Evolutionary conservation across 2,888 invertebrate species (phyloP), one percentile per base, ranked within the genome.

Genomic region (Xestoiulus laeticollis): DNA sequence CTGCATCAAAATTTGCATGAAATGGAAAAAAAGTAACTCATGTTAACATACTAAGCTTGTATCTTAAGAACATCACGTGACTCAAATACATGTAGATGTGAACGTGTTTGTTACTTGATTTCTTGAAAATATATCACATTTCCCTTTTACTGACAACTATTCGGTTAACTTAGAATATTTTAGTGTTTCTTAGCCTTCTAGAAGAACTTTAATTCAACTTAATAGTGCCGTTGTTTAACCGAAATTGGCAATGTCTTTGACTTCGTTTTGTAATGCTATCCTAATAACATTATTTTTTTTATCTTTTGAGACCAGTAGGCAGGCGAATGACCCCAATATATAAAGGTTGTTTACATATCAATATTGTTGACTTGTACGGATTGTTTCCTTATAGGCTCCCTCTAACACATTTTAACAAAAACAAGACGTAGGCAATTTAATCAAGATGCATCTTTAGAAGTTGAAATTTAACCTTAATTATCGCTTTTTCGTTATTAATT

Each of bases 271-370:
- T 68, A 10, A 78, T 78, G 78, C 30, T 78, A 78, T 26, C 14
- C 78, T 14, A 78, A 78, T n/a, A 78, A 30, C 5, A 78, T 78
- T 38, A 6, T 38, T 78, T 78, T 78, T 78, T 78, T 30, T 78
- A 30, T 78, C 30, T 14, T 14, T 78, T 30, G 26, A 2, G 30
- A 30, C 12, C 78, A 78, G 26, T 78, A 1, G 78, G 78, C 78
- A 30, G 78, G 78, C 78, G 78, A 78, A 30, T 78, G 78, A 78
- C 78, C 78, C 78, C 78, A 78, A 78, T 78, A 78, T 6, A 59
- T 78, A 78, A 78, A 78, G 30, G 78, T 14, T 78, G 78, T 78
- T 78, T 78, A 30, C 78, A 30, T 78, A 26, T 78, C 78, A 78
- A 30, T 78, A 14, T 30, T 78, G 30, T 78, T 78, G 59, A 78